Percentiles rank a stretch among this genome's conserved stretches.
phyloP scores from a whole-genome alignment of 2,888 invertebrate genomes.

The Heterodera filipjevi region DNA sequence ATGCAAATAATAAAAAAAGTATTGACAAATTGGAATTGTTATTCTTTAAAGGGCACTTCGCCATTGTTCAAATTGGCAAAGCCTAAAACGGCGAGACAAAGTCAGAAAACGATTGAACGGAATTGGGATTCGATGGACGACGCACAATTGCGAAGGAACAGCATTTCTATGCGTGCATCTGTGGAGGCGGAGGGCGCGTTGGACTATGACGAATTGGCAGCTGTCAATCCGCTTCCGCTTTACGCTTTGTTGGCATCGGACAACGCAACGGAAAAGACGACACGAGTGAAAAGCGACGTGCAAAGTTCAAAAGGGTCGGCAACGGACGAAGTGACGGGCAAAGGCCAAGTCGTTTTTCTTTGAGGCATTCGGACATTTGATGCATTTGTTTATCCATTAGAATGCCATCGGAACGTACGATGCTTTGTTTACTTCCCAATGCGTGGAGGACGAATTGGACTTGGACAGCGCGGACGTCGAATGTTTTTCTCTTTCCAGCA shows the following conservation, averaged over 20 bases:
- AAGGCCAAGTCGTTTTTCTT: not conserved
- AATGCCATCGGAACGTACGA: slow-evolving; percentile 72
- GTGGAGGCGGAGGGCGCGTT: not conserved
- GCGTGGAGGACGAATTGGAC: slow-evolving; percentile 66
- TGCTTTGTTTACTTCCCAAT: slow-evolving; percentile 81
- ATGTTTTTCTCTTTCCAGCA: slow-evolving; percentile 70
- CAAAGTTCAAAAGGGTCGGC: slow-evolving; percentile 36
- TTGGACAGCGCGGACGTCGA: slow-evolving; percentile 78
- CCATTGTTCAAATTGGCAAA: slow-evolving; percentile 25
- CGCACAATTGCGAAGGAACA: slow-evolving; percentile 4
- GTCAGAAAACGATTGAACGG: slow-evolving; percentile 34
- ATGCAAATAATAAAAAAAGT: not conserved
- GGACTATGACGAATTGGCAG: slow-evolving; percentile 87
- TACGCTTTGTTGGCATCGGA: slow-evolving; percentile 95
- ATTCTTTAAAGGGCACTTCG: not conserved
- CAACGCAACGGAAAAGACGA: slow-evolving; percentile 58
- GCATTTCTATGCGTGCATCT: slow-evolving; percentile 15
- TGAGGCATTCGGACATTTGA: not conserved
- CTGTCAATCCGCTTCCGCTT: slow-evolving; percentile 94
- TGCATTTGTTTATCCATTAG: slow-evolving; percentile 17
- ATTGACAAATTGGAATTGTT: not conserved
- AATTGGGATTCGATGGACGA: slow-evolving; percentile 43
- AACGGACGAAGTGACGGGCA: not conserved
- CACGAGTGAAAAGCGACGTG: slow-evolving; percentile 31
- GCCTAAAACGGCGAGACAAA: not conserved